These are phyloP conservation scores for Sicus ferrugineus DNA, from an alignment of 2,888 invertebrate genomes.

Conservation along the genomic window DNA sequence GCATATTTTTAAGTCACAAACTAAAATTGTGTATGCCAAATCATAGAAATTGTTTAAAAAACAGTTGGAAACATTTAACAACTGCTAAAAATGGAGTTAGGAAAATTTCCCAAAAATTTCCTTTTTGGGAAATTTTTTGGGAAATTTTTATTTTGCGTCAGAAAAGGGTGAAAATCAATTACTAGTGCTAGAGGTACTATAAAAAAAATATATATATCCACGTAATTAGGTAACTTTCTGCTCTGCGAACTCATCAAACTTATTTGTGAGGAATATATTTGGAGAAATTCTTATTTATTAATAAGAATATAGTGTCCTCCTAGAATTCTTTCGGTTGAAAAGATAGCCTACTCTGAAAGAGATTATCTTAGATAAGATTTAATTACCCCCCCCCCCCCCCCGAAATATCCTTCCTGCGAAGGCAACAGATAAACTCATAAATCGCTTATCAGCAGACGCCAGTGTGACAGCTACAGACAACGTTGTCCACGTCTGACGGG, in stretches of 20 bases:
- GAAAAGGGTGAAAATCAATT: not conserved
- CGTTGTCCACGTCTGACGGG: not conserved
- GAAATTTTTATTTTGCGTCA: not conserved
- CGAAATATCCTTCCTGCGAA: not conserved
- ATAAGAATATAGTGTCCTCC: too few species aligned
- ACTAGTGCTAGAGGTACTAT: not conserved
- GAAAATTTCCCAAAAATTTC: not conserved
- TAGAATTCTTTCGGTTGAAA: too few species aligned
- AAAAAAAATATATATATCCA: not conserved
- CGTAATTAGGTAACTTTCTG: not conserved
- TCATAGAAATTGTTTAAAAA: not conserved
- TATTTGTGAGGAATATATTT: too few species aligned
- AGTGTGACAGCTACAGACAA: not conserved
- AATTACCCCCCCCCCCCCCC: not conserved
- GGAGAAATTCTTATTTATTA: too few species aligned
- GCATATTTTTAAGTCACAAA: not conserved
- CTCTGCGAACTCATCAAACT: not conserved
- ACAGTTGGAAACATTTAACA: too few species aligned
- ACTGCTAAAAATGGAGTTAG: too few species aligned
- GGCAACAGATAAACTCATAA: conserved; percentile 48
- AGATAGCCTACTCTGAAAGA: too few species aligned
- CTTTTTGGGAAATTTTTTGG: not conserved
- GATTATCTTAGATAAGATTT: too few species aligned
- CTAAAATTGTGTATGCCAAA: not conserved
- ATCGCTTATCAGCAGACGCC: conserved; percentile 43